These are phyloP conservation scores for Lepilemur ruficaudatus DNA, from an alignment of 2,797 vertebrate genomes.

Conservation along the genomic window DNA sequence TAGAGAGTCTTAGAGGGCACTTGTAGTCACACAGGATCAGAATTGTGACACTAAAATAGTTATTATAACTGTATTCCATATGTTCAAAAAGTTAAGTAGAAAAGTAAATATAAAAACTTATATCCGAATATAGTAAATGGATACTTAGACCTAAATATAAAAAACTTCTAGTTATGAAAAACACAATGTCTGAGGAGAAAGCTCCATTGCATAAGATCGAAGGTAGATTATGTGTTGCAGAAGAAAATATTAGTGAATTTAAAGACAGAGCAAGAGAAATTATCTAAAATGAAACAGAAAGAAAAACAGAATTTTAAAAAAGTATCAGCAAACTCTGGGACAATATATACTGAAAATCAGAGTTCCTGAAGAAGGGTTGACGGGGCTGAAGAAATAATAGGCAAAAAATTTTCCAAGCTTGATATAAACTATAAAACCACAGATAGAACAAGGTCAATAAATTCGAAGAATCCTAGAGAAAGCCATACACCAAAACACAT, in stretches of 20 bases:
- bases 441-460: background rate
- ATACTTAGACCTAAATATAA: background rate
- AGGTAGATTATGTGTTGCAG: background rate
- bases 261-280: background rate
- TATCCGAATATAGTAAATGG: background rate
- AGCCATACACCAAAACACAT: background rate
- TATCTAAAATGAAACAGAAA: background rate
- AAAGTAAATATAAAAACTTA: background rate
- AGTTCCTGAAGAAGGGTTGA: background rate
- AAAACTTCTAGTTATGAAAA: background rate
- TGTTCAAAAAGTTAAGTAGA: background rate
- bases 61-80: background rate
- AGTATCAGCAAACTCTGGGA: background rate
- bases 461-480: background rate
- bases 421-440: background rate
- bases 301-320: background rate
- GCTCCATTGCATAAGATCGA: background rate
- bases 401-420: background rate
- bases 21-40: background rate
- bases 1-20: background rate
- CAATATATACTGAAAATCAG: background rate
- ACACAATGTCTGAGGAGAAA: background rate
- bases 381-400: background rate
- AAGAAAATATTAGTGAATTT: background rate
- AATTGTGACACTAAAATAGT: background rate